phyloP scores from a whole-genome alignment of 2,113 vertebrate genomes.

The Pterophyllum scalare region DNA sequence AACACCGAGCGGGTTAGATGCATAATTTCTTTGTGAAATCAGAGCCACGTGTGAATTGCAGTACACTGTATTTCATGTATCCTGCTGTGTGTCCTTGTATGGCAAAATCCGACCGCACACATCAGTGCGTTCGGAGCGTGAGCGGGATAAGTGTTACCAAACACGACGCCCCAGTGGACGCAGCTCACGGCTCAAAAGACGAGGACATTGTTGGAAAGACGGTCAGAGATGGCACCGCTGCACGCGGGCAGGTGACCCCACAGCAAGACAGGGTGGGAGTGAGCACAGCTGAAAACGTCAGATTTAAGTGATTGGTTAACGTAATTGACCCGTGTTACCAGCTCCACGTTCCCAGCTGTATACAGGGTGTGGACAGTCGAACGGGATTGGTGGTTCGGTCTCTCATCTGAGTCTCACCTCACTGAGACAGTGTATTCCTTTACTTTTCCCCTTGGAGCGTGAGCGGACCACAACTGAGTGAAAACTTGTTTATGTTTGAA shows the following conservation, averaged over 20 bases:
- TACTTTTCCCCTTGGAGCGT: no score
- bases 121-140: no score
- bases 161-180: not conserved
- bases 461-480: no score
- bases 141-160: no score
- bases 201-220: not conserved
- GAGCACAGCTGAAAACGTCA: not conserved
- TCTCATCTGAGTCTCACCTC: no score
- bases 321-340: not conserved
- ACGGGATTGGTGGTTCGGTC: no score
- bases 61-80: not conserved
- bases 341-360: not conserved
- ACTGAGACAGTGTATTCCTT: no score
- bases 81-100: accelerated
- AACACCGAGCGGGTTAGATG: not conserved
- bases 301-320: not conserved
- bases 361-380: no score
- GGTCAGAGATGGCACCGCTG: not conserved
- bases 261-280: not conserved
- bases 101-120: not conserved
- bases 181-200: no score
- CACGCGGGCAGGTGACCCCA: not conserved
- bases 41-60: not conserved
- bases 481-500: no score
- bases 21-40: slow-evolving; percentile 6